Base-by-base conservation (phyloP, 2,113 vertebrate genomes). In the Python bivittatus region DNA sequence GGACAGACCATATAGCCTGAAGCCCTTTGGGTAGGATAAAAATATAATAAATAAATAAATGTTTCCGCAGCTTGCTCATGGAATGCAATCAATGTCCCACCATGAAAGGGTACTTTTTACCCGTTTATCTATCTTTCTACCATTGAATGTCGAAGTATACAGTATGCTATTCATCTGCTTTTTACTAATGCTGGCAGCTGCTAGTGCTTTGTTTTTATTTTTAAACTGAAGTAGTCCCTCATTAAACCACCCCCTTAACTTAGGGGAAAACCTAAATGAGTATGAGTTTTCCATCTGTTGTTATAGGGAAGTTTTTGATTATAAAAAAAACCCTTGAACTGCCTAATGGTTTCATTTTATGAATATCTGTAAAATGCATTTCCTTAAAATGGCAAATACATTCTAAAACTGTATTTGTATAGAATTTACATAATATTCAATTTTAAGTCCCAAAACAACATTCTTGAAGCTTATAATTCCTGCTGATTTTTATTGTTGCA, bases 221-320 rank as follows among this genome's bases (percentile, higher is more conserved):
- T 86, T 56, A 86, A n/a, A 54, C 27, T 86, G 52, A n/a, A 53
- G 85, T 86, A 53, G 48, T n/a, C 42, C 52, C 25, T 88, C 42
- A 92, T 89, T 88, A 92, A 92, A 61, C 23, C 56, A 61, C 42
- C 13, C 54, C 38, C 7, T 88, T 83, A 84, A 48, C 42, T 54
- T 84, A 42, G 33, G 87, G 23, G n/a, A 60, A 64, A 84, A 84
- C 9, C 4, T 52, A 89, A 88, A 89, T 61, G 60, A 13, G 72
- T 48, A 44, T 56, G 87, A 61, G 44, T 92, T 88, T 92, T 89
- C 87, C 53, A 38, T 38, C 72, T 89, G 27, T 60, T 72, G 33
- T 29, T 89, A 27, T 27, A 84, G 13, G 44, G 48, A 84, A 84
- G 42, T 61, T 84, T 92, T 88, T 12, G n/a, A 23, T 84, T 57